Base-by-base conservation (phyloP, 1,140 invertebrate species). In the Caenorhabditis briggsae region DNA sequence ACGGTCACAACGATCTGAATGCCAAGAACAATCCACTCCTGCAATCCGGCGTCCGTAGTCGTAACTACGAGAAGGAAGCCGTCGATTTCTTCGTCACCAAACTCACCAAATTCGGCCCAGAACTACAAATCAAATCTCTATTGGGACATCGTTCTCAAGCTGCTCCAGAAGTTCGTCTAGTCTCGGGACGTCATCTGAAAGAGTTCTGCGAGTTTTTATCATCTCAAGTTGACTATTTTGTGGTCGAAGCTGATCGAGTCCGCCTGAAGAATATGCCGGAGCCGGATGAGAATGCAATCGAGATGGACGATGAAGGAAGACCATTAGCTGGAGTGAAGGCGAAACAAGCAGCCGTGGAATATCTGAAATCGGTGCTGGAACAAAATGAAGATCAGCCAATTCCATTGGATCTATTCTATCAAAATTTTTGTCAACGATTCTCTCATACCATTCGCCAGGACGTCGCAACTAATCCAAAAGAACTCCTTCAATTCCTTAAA, bases 51-150 rank as follows among this genome's bases (percentile, higher is more conserved):
- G 93, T 83, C 94, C 94, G 94, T 87, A 95, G 95, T 90, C 94
- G 96, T 88, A 96, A 97, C 92, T 97, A 97, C 92, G 96, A 95
- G 84, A 94, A 95, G 91, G 96, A 97, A 93, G 96, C 97, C 43
- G 96, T 97, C 86, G 96, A 97, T 92, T 98, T 98, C 94, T 98
- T 98, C 93, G 95, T 95, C 18, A 95, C 95, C 91, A 97, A 97
- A 93, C 94, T 97, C 90, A 94, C 74, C 95, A 97, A 93, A 96
- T 97, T 93, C 96, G 96, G 55, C 94, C 95, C 88, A 95, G 96
- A 86, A 96, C 95, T 6, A 95, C 56, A 97, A 11, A 97, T 98
- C 46, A 96, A 96, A 93, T 96, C 96, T 93, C 94, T 98, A 58
- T 93, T 97, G 20, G 97, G 97, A 0, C 97, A 98, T 93, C 94